Evolutionary conservation across 2,888 invertebrate genomes (phyloP), one percentile per base, ranked within the genome.

Genomic region (Diarsia mendica): DNA sequence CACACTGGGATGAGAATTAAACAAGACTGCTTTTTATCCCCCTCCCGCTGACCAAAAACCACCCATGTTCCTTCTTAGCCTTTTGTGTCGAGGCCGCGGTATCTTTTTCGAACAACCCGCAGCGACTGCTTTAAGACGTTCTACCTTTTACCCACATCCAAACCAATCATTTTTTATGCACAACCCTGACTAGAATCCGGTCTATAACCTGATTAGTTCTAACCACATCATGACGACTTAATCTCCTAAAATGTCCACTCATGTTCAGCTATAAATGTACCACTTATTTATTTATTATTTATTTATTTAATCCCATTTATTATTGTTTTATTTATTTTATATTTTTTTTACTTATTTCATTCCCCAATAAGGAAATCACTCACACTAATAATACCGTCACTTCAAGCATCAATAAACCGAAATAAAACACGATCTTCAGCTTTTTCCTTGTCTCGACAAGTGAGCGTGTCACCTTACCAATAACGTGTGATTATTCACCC

Each of bases 401-500:
- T 44, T 33, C 44, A 64, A 72, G 60, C 3, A 44, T 11, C 48
- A 66, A 63, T 33, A 15, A 33, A 9, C 0, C 1, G 1, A 51
- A 79, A 72, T 9, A 33, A 51, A 72, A 79, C 18, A 58, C 20
- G 55, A 20, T 23, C 33, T 51, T 9, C 20, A 49, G 5, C 8
- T 6, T 13, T 58, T 18, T 28, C 63, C 39, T 8, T 39, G 2
- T 58, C 20, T n/a, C 2, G 66, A n/a, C 49, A 48, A 60, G 53
- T 75, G 53, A 53, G 67, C 53, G 81, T 20, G 20, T 75, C 48
- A 8, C 53, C 60, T 81, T 61, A 61, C 39, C n/a, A 33, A 64
- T 81, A 79, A 68, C 13, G 15, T 11, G 15, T 20, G 58, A 79
- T 68, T 65, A 79, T 79, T 68, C 51, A 44, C 11, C 1, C 28